Evolutionary conservation across 2,797 vertebrate genomes (phyloP).

Genomic region (Xenentodon cancila): DNA sequence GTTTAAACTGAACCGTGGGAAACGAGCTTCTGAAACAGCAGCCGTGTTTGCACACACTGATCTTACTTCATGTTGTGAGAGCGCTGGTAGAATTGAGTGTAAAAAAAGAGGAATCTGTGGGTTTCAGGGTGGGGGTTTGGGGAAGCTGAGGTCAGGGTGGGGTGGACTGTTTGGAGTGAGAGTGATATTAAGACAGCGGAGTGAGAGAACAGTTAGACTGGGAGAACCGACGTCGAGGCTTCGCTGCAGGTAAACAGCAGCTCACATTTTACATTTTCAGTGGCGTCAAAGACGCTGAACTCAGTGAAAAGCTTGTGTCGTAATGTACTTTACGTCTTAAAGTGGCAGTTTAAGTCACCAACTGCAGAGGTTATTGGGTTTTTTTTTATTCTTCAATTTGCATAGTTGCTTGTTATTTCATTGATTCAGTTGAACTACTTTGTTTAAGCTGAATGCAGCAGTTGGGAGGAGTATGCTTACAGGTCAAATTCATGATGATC

Average conservation of each 20-base stretch:
- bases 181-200: slow-evolving; percentile 2
- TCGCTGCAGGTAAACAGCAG: slow-evolving; percentile 40
- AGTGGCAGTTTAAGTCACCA: too few species aligned
- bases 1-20: neutral
- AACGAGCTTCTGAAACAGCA: neutral
- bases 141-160: slow-evolving; percentile 66
- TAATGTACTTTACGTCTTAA: too few species aligned
- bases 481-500: too few species aligned
- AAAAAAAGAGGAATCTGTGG: slow-evolving; percentile 2
- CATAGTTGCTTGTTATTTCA: too few species aligned
- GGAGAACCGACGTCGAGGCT: slow-evolving; percentile 1
- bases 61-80: slow-evolving; percentile 5
- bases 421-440: too few species aligned
- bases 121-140: slow-evolving; percentile 35
- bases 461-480: too few species aligned
- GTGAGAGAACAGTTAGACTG: neutral
- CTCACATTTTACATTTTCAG: neutral
- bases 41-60: neutral
- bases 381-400: too few species aligned
- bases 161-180: slow-evolving; percentile 9
- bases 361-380: too few species aligned
- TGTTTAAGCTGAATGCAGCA: too few species aligned
- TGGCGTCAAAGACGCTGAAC: too few species aligned
- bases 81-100: neutral
- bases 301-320: too few species aligned